Evolutionary conservation across 2,797 vertebrate genomes (phyloP), one percentile per base, ranked within the genome.

Genomic region (Avahi laniger): DNA sequence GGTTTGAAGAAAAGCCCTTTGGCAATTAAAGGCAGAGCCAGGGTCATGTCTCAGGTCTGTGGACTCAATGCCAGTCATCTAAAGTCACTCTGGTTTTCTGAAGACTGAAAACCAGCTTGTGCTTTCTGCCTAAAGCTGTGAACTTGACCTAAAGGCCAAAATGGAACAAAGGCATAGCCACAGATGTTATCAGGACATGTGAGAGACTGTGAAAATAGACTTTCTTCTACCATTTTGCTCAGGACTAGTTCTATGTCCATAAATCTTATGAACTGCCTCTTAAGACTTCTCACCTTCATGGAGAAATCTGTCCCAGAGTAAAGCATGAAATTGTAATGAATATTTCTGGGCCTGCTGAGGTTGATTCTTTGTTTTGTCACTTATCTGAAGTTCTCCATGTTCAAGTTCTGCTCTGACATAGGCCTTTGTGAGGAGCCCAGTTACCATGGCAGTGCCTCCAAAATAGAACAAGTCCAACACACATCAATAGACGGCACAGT

Each of bases 401-500:
- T 98, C 94, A 94, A 96, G 78, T 98, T 97, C 95, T 97, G 96
- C 96, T 98, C 96, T 98, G 98, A 98, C 98, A 98, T 96, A 94
- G 97, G 96, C 95, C 91, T 98, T 98, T 98, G 92, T 98, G 97
- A 98, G 97, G 80, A 98, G 93, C 96, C 87, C 75, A 98, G 98
- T 99, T 98, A 95, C 98, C 98, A 98, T 98, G 97, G 98, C 96
- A 98, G 95, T 98, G 91, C 65, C 95, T 98, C 97, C 93, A 98
- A 98, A 99, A 99, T 98, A 99, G 97, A 97, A 97, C 79, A 30
- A 97, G 98, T 96, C 97, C 98, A 98, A 97, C 97, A 98, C 81
- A 96, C 98, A 98, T 97, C 98, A 98, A 98, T 98, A 98, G 96
- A 95, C n/a, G 95, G 96, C 85, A 98, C 95, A 98, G 98, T 98